A percentile compares a stretch with the other conserved stretches of the same genome.
These are phyloP conservation scores for Mnemiopsis leidyi DNA, from an alignment of 37 sponge, comb jelly and placozoan genomes.

Conservation along the genomic window DNA sequence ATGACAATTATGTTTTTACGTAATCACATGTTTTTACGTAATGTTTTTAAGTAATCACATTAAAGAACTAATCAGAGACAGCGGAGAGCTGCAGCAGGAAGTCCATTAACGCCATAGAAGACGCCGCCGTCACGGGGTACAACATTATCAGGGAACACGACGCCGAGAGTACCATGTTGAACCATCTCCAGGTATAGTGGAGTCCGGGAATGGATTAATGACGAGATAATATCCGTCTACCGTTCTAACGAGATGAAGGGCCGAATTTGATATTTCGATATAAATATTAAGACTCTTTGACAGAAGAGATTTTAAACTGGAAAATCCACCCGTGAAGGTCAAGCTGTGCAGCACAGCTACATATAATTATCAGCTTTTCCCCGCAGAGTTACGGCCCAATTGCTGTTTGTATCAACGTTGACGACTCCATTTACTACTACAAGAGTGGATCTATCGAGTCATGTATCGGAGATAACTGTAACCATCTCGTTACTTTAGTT, in stretches of 20 bases:
- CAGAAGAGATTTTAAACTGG: too few species aligned
- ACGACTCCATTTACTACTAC: slow-evolving; percentile 21
- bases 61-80: not conserved
- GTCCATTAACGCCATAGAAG: not conserved
- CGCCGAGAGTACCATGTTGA: not conserved
- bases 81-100: not conserved
- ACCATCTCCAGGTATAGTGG: not conserved
- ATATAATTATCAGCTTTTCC: too few species aligned
- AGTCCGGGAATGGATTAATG: too few species aligned
- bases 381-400: not conserved
- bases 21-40: too few species aligned
- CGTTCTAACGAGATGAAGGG: too few species aligned
- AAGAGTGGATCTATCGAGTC: not conserved
- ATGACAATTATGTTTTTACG: too few species aligned
- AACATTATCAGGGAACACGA: not conserved
- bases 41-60: too few species aligned
- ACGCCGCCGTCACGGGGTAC: not conserved
- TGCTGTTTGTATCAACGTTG: not conserved
- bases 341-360: too few species aligned
- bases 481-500: not conserved
- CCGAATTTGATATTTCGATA: too few species aligned
- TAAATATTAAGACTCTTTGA: too few species aligned
- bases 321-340: too few species aligned
- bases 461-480: not conserved
- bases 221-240: too few species aligned